phyloP scores from a whole-genome alignment of 1,140 invertebrate genomes.

The Homalodisca vitripennis region DNA sequence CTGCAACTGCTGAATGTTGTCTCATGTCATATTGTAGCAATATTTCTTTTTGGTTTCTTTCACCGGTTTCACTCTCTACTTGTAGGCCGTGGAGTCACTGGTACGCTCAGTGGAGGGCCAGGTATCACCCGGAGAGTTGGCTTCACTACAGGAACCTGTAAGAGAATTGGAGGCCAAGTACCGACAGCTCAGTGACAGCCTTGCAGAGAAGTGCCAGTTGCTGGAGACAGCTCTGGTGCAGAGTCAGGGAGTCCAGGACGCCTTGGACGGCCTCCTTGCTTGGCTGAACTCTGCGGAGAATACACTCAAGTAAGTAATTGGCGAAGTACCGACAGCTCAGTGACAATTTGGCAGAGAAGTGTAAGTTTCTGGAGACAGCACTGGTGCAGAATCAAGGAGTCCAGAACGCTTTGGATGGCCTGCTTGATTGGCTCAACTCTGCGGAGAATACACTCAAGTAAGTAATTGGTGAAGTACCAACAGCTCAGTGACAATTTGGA shows the following conservation, averaged over 20 bases:
- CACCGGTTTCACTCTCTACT: slow-evolving; percentile 28
- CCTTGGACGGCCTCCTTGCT: slow-evolving; percentile 76
- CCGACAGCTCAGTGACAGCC: slow-evolving; percentile 64
- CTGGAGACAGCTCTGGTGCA: slow-evolving; percentile 87
- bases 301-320: slow-evolving; percentile 67
- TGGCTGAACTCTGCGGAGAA: slow-evolving; percentile 86
- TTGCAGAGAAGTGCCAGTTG: slow-evolving; percentile 76
- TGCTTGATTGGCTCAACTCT: slow-evolving; percentile 81
- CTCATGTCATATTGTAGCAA: too few relatives aligned
- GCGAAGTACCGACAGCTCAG: background rate
- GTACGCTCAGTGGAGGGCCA: slow-evolving; percentile 76
- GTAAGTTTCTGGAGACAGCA: background rate
- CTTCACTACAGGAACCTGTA: slow-evolving; percentile 76
- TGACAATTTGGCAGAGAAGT: background rate
- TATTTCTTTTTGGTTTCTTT: too few relatives aligned
- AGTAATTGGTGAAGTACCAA: slow-evolving; percentile 43
- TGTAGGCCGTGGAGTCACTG: slow-evolving; percentile 66
- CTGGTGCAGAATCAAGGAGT: slow-evolving; percentile 67
- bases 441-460: slow-evolving; percentile 81
- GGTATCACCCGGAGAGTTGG: slow-evolving; percentile 71
- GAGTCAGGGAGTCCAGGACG: slow-evolving; percentile 93
- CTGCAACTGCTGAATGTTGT: too few relatives aligned
- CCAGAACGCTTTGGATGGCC: slow-evolving; percentile 84
- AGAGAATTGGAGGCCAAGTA: slow-evolving; percentile 76
- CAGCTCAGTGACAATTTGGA: background rate